phyloP scores from a whole-genome alignment of 2,797 vertebrate genomes.

The Malacoraja senta region DNA sequence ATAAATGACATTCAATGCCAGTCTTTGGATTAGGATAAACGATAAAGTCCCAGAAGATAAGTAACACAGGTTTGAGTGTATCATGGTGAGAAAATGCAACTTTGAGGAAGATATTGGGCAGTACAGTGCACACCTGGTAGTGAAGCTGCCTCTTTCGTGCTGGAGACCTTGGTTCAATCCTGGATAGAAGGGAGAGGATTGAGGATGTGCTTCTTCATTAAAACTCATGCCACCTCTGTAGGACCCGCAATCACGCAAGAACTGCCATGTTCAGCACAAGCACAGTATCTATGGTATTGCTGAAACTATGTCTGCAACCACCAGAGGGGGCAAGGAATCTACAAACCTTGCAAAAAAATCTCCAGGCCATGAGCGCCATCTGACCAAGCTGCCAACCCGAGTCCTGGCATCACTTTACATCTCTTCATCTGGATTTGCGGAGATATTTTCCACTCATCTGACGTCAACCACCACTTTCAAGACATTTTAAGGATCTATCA shows the following conservation, averaged over 20 bases:
- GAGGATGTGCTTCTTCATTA: neutral
- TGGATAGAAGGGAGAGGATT: neutral
- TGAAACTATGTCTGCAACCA: neutral
- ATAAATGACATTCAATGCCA: too few relatives aligned
- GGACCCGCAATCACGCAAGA: too few relatives aligned
- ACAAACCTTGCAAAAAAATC: neutral
- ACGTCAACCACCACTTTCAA: neutral
- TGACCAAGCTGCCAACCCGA: neutral
- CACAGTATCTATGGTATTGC: neutral
- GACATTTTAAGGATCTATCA: neutral
- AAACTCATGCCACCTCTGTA: too few relatives aligned
- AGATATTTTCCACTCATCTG: neutral
- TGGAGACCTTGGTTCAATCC: too few relatives aligned
- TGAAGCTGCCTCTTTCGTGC: too few relatives aligned
- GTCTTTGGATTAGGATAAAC: too few relatives aligned
- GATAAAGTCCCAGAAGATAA: too few relatives aligned
- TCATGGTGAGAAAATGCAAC: too few relatives aligned
- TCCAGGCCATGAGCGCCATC: neutral
- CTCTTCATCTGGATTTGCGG: neutral
- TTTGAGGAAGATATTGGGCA: too few relatives aligned
- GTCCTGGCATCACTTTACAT: neutral
- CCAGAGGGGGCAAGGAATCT: constrained; percentile 32
- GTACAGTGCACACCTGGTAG: too few relatives aligned
- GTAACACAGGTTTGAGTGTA: too few relatives aligned
- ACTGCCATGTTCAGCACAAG: too few relatives aligned